Evolutionary conservation across 2,888 invertebrate species (phyloP).

Genomic region (Eupithecia insigniata): DNA sequence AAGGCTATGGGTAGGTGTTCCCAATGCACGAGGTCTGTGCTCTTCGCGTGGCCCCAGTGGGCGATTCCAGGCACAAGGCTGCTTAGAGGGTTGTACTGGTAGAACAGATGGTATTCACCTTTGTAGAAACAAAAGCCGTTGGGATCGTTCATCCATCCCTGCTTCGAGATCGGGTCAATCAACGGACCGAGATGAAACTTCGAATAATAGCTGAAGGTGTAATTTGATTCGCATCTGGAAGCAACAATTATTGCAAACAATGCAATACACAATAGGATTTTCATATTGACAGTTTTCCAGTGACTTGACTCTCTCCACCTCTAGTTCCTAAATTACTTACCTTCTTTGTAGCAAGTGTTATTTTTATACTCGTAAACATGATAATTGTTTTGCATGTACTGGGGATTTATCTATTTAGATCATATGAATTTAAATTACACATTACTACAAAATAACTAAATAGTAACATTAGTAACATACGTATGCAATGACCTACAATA

Average conservation of each 20-base stretch:
- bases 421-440: background rate
- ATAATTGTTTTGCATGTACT: background rate
- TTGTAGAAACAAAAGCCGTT: conserved; percentile 76
- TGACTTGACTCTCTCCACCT: background rate
- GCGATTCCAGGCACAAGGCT: conserved; percentile 65
- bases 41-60: conserved; percentile 81
- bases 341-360: conserved; percentile 32
- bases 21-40: conserved; percentile 77
- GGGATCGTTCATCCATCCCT: conserved; percentile 84
- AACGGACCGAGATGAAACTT: conserved; percentile 66
- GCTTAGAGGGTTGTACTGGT: conserved; percentile 75
- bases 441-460: background rate
- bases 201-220: conserved; percentile 58
- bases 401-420: background rate
- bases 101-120: conserved; percentile 77
- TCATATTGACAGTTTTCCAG: conserved; percentile 39
- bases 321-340: conserved; percentile 42
- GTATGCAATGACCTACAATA: background rate
- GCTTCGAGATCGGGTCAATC: conserved; percentile 19
- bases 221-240: conserved; percentile 44
- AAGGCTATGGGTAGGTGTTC: conserved; percentile 74
- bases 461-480: background rate
- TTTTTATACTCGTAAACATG: conserved; percentile 25
- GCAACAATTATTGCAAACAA: conserved; percentile 46
- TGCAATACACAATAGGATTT: conserved; percentile 42